Percentiles rank a stretch among this genome's conserved stretches.
phyloP scores from a whole-genome alignment of 1,140 invertebrate genomes.

The Steinernema feltiae region DNA sequence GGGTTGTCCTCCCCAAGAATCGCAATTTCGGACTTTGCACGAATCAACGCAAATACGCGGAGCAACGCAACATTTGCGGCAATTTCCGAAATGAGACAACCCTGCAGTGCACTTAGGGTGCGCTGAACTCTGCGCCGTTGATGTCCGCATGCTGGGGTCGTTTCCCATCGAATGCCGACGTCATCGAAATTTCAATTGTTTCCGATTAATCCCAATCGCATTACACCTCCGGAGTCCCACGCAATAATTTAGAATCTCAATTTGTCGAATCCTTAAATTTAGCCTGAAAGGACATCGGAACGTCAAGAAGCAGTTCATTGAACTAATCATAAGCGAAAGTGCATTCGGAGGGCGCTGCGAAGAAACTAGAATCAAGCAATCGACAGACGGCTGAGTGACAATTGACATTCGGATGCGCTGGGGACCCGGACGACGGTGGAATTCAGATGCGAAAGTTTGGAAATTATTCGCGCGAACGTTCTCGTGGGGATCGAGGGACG shows the following conservation, averaged over 20 bases:
- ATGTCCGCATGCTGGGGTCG: no score
- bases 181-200: no score
- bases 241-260: not conserved
- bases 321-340: not conserved
- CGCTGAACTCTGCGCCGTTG: no score
- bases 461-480: no score
- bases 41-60: not conserved
- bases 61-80: not conserved
- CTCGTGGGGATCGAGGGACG: no score
- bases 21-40: no score
- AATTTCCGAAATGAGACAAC: not conserved
- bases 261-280: not conserved
- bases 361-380: not conserved
- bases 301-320: not conserved
- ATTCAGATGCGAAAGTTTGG: no score
- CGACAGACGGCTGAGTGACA: not conserved
- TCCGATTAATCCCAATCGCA: not conserved
- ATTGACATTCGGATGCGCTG: not conserved
- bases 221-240: constrained; percentile 1
- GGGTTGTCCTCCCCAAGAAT: no score
- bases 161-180: no score
- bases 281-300: not conserved
- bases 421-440: no score
- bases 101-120: no score
- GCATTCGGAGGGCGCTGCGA: not conserved